Conservation (phyloP, 2,888 invertebrate species). For the Cynaeus angustus region DNA sequence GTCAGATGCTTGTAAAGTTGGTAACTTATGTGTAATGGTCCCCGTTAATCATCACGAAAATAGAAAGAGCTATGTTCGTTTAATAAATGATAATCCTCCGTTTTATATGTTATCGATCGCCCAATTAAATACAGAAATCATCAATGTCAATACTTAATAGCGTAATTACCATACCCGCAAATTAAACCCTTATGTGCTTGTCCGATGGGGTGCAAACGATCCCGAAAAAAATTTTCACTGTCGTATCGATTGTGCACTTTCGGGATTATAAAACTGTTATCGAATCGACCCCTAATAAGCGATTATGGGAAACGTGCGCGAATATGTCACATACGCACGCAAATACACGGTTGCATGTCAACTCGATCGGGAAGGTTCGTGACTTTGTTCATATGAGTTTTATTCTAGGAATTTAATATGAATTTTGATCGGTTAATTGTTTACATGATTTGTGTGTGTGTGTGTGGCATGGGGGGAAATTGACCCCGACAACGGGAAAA, state of each 20-base stretch:
- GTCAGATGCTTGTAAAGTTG: conserved; percentile 45
- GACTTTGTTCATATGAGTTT: conserved; percentile 64
- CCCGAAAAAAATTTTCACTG: conserved; percentile 12
- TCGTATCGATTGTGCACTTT: conserved; percentile 37
- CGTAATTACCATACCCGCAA: conserved; percentile 41
- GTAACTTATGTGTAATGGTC: conserved; percentile 44
- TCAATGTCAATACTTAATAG: conserved; percentile 44
- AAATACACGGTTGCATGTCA: conserved; percentile 61
- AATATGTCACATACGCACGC: conserved; percentile 69
- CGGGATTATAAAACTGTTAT: conserved; percentile 36
- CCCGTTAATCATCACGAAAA: conserved; percentile 50
- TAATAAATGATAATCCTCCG: conserved; percentile 41
- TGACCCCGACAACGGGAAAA: conserved; percentile 12
- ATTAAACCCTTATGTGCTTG: conserved; percentile 37
- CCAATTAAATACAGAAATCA: conserved; percentile 46
- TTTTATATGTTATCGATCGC: conserved; percentile 44
- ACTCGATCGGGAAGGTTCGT: conserved; percentile 54
- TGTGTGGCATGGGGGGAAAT: conserved; percentile 13
- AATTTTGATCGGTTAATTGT: conserved; percentile 68
- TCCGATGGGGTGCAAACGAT: conserved; percentile 10
- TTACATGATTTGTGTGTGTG: conserved; percentile 60
- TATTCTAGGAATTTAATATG: conserved; percentile 63
- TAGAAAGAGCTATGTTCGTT: conserved; percentile 43
- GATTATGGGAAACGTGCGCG: conserved; percentile 64
- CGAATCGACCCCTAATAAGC: conserved; percentile 53